Evolutionary conservation across 1,140 invertebrate species (phyloP).

Genomic region (Temnothorax nylanderi): DNA sequence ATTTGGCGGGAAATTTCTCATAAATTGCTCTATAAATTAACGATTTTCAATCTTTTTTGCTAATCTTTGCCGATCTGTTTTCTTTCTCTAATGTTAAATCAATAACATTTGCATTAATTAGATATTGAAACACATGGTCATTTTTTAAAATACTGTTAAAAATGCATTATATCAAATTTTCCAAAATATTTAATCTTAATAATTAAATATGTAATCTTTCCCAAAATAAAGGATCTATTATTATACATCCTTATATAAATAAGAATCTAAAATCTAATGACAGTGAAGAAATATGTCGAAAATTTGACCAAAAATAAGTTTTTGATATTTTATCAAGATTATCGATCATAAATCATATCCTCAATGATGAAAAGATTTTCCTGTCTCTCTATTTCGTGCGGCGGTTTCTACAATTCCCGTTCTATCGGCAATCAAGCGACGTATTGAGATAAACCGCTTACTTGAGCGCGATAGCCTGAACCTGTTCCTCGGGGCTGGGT

Average conservation of each 20-base stretch:
- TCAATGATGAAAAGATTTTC: neutral
- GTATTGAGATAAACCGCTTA: conserved; percentile 83
- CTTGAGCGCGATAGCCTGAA: conserved; percentile 92
- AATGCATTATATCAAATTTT: neutral
- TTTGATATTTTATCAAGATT: neutral
- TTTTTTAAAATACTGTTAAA: neutral
- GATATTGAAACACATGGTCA: neutral
- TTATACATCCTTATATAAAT: neutral
- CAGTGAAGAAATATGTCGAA: neutral
- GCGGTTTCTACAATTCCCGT: conserved; percentile 30
- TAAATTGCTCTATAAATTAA: neutral
- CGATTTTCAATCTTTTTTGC: neutral
- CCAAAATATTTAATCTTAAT: too few relatives aligned
- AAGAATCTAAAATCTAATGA: neutral
- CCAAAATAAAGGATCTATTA: neutral
- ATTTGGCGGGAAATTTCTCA: neutral
- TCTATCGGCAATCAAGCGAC: conserved; percentile 34
- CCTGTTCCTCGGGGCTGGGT: conserved; percentile 93
- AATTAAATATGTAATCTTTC: neutral
- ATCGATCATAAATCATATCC: neutral
- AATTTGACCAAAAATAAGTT: neutral
- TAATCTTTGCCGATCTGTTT: neutral
- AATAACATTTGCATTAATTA: neutral
- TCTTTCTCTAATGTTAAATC: neutral
- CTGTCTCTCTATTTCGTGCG: conserved; percentile 35